A percentile compares a stretch with the other conserved stretches of the same genome.
These are phyloP conservation scores for Dicyrtoma fusca DNA, from an alignment of 2,888 invertebrate genomes.

Conservation along the genomic window DNA sequence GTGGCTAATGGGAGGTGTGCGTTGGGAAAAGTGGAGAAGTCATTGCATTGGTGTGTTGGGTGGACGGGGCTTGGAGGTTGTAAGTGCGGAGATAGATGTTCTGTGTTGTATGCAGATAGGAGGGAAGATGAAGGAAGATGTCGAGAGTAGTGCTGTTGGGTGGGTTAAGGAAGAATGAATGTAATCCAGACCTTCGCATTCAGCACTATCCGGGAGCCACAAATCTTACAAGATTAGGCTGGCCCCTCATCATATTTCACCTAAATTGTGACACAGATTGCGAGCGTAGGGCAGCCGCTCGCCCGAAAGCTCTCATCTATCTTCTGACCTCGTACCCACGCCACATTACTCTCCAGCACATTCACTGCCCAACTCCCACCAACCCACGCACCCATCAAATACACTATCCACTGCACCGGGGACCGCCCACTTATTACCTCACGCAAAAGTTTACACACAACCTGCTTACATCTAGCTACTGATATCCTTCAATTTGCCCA, in stretches of 20 bases:
- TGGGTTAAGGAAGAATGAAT: constrained; percentile 34
- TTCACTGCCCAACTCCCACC: too few relatives aligned
- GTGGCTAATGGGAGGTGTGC: too few relatives aligned
- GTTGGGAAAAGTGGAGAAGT: too few relatives aligned
- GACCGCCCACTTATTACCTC: too few relatives aligned
- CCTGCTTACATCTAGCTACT: too few relatives aligned
- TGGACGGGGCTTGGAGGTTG: not conserved
- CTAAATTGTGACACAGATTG: constrained; percentile 51
- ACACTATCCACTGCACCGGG: too few relatives aligned
- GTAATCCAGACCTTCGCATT: constrained; percentile 35
- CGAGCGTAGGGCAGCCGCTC: constrained; percentile 40
- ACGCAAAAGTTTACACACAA: too few relatives aligned
- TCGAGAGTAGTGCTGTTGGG: constrained; percentile 20
- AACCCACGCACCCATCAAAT: too few relatives aligned
- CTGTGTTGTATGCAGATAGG: constrained; percentile 6
- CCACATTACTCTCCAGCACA: constrained; percentile 41
- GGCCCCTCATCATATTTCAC: constrained; percentile 44
- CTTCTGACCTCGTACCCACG: constrained; percentile 43
- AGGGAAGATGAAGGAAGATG: not conserved
- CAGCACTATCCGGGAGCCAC: constrained; percentile 39
- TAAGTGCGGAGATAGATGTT: not conserved
- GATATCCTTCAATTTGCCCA: too few relatives aligned
- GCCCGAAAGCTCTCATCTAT: constrained; percentile 44
- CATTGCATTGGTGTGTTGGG: too few relatives aligned
- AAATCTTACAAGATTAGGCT: constrained; percentile 47